phyloP scores from a whole-genome alignment of 2,113 vertebrate species.

The Motacilla tschutschensis region DNA sequence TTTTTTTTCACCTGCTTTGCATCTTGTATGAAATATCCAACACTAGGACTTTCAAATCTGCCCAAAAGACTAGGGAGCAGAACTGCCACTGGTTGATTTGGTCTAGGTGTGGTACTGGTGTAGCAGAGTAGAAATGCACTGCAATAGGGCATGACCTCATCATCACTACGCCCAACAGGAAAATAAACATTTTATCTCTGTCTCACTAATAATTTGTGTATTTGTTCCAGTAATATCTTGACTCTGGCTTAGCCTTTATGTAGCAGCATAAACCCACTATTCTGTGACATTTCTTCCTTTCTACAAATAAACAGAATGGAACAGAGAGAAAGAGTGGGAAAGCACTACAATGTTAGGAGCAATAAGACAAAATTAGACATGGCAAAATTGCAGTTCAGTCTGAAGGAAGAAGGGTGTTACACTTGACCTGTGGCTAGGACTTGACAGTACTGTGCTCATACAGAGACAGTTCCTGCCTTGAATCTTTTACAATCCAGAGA shows the following conservation, averaged over 20 bases:
- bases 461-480: neutral
- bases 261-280: neutral
- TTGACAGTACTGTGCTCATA: neutral
- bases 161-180: neutral
- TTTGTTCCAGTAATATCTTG: constrained; percentile 4
- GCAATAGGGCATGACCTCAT: neutral
- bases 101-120: neutral
- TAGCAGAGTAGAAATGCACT: neutral
- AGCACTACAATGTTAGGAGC: neutral
- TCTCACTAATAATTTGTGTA: neutral
- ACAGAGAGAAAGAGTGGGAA: neutral
- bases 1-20: neutral
- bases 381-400: neutral
- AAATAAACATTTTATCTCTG: neutral
- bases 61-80: neutral
- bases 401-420: neutral
- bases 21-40: neutral
- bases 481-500: neutral
- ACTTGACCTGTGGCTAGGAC: neutral
- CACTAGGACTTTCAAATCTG: neutral
- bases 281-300: constrained; percentile 21
- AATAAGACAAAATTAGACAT: neutral
- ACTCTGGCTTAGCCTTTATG: neutral
- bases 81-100: neutral
- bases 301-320: neutral